phyloP scores from a whole-genome alignment of 2,888 invertebrate genomes.

The Palloptera scutellata region DNA sequence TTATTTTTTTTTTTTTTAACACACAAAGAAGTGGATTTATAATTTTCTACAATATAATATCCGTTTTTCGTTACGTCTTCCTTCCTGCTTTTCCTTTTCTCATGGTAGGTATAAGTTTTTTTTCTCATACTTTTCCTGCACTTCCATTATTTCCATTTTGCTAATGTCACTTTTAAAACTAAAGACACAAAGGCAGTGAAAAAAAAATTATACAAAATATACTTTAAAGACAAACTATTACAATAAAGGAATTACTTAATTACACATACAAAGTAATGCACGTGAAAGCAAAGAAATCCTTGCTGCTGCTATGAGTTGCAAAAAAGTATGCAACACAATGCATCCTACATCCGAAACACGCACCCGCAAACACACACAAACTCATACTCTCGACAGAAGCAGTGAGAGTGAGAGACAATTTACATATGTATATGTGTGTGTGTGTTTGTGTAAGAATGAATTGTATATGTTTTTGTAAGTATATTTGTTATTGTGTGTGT shows the following conservation, averaged over 20 bases:
- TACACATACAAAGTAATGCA: constrained; percentile 11
- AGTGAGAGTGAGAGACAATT: neutral
- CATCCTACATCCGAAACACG: neutral
- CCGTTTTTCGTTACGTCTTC: neutral
- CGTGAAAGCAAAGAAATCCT: no score
- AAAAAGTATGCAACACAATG: no score
- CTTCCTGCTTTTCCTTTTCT: neutral
- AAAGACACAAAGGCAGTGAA: no score
- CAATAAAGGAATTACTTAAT: constrained; percentile 36
- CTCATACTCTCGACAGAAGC: neutral
- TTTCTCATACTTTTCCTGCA: neutral
- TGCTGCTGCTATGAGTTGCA: no score
- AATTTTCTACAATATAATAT: no score
- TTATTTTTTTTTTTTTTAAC: no score
- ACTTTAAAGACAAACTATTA: constrained; percentile 9
- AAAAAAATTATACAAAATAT: no score
- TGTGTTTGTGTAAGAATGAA: no score
- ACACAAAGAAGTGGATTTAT: no score
- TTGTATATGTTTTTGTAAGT: neutral
- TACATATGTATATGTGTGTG: constrained; percentile 9
- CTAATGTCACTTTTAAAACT: constrained; percentile 14
- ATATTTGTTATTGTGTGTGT: neutral
- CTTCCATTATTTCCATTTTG: constrained; percentile 24
- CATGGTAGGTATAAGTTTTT: no score
- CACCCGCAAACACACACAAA: neutral